Conservation (phyloP, 2,797 vertebrate genomes). For the Mormyrops boulengeri region DNA sequence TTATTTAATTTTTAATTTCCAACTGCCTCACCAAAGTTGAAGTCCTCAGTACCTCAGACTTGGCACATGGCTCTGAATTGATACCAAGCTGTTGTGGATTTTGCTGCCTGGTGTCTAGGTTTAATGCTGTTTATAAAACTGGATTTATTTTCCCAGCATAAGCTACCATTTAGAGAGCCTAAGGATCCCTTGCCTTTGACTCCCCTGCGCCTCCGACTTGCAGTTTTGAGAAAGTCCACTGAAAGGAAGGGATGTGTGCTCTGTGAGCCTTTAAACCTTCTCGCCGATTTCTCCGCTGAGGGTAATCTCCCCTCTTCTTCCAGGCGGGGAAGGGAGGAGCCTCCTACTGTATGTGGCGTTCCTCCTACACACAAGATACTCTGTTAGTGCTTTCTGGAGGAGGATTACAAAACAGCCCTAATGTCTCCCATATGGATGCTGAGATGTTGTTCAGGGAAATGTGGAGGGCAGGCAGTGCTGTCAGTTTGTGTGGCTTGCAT, state of each 20-base stretch:
- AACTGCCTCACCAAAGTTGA: not conserved
- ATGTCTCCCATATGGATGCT: constrained; percentile 62
- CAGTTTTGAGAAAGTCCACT: not conserved
- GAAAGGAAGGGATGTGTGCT: not conserved
- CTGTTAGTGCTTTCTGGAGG: constrained; percentile 44
- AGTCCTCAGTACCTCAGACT: not conserved
- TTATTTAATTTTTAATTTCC: not conserved
- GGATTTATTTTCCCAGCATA: not conserved
- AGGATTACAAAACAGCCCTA: constrained; percentile 44
- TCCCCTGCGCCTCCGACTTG: not conserved
- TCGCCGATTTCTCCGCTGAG: not conserved
- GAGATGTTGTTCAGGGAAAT: constrained; percentile 37
- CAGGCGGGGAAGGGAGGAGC: constrained; percentile 42
- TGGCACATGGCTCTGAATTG: not conserved
- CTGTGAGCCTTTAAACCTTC: not conserved
- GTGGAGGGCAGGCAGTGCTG: constrained; percentile 32
- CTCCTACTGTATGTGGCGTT: constrained; percentile 31
- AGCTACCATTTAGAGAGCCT: not conserved
- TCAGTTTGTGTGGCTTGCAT: constrained; percentile 43
- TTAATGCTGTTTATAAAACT: not conserved
- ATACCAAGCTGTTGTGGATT: not conserved
- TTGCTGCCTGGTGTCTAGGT: not conserved
- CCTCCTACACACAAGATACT: constrained; percentile 42
- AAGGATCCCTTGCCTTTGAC: not conserved
- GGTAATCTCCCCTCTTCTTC: constrained; percentile 36